phyloP scores from a whole-genome alignment of 2,888 invertebrate species.

The Xiphydria camelus region DNA sequence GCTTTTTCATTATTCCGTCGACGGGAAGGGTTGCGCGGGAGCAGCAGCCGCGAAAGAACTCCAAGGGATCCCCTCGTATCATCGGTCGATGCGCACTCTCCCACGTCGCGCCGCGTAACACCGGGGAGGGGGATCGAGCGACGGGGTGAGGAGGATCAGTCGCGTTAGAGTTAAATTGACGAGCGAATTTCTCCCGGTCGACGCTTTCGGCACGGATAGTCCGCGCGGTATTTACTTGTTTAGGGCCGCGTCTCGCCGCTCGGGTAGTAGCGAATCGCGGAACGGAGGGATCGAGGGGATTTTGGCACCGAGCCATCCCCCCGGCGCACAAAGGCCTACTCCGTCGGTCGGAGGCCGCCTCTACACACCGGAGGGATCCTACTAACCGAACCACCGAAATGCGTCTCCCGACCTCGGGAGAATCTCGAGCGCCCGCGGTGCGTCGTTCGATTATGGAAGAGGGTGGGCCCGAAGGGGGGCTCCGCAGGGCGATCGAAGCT shows the following conservation, averaged over 20 bases:
- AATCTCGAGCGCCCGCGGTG: too few species aligned
- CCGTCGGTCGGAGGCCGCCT: conserved; percentile 2
- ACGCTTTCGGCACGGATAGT: conserved; percentile 33
- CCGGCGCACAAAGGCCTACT: conserved; percentile 38
- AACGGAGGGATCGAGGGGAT: conserved; percentile 42
- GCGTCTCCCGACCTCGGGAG: too few species aligned
- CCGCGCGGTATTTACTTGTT: conserved; percentile 32
- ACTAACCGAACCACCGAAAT: conserved; percentile 20
- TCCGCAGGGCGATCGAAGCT: too few species aligned
- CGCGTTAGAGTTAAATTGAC: background rate
- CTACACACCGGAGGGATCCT: too few species aligned
- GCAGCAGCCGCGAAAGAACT: conserved; percentile 4
- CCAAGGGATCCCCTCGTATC: too few species aligned
- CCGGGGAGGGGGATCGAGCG: background rate
- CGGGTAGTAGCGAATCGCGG: conserved; percentile 42
- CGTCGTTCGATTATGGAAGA: too few species aligned
- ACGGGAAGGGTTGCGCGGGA: conserved; percentile 18
- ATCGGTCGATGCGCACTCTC: too few species aligned
- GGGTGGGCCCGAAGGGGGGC: too few species aligned
- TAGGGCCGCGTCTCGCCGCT: conserved; percentile 43
- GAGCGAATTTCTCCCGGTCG: conserved; percentile 14
- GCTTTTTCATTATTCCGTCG: too few species aligned
- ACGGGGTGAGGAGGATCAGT: conserved; percentile 2
- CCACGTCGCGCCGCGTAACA: too few species aligned
- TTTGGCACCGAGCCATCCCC: conserved; percentile 47